Evolutionary conservation across 2,888 invertebrate species (phyloP).

Genomic region (Tipula lateralis): DNA sequence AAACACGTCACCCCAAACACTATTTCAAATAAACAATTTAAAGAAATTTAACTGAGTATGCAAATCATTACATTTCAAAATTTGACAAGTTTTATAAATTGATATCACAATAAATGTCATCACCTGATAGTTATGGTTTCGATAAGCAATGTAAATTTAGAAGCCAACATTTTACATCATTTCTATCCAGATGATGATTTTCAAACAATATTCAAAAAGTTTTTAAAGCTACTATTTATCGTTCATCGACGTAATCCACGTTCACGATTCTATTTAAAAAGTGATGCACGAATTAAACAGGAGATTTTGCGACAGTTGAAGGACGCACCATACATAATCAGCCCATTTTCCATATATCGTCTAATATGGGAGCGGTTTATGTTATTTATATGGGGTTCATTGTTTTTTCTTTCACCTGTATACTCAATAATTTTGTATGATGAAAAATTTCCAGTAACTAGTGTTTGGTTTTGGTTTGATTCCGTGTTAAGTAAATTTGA

Average conservation of each 20-base stretch:
- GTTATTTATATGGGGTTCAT: not conserved
- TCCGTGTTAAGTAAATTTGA: not conserved
- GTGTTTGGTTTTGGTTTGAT: constrained; percentile 6
- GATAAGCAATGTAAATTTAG: not conserved
- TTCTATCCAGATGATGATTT: not conserved
- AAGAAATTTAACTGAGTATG: not conserved
- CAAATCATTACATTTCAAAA: not conserved
- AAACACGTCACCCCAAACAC: not conserved
- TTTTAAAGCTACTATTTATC: not conserved
- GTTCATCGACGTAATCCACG: not conserved
- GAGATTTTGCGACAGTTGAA: not conserved
- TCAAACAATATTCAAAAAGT: not conserved
- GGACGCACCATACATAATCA: not conserved
- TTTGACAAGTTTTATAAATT: not conserved
- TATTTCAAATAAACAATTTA: not conserved
- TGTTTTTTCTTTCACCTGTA: not conserved
- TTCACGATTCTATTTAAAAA: not conserved
- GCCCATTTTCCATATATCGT: not conserved
- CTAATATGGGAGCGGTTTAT: not conserved
- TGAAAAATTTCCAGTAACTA: not conserved
- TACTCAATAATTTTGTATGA: not conserved
- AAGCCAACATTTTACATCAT: not conserved
- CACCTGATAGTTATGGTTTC: constrained; percentile 11
- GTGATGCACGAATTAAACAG: not conserved
- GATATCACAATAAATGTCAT: not conserved